Conservation (phyloP, 1,140 invertebrate species). For the Diuraphis noxia region DNA sequence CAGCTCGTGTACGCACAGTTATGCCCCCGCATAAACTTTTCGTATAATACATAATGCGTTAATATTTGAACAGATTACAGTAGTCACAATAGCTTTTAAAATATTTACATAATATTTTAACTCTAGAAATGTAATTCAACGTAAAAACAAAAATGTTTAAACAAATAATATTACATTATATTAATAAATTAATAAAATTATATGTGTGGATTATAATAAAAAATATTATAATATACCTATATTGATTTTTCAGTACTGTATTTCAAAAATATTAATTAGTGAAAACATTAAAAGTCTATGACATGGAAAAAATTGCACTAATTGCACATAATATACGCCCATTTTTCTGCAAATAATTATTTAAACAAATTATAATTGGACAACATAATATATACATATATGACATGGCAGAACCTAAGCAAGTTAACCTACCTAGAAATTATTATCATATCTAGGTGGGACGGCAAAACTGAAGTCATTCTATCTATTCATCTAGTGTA, state of each 20-base stretch:
- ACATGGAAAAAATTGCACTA: background rate
- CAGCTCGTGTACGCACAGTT: background rate
- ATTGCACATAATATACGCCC: background rate
- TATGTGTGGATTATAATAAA: no score
- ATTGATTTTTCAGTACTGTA: no score
- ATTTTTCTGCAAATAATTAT: background rate
- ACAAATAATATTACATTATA: background rate
- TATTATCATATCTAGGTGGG: background rate
- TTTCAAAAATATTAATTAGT: background rate
- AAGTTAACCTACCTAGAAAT: background rate
- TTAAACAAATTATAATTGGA: background rate
- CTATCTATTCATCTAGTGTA: background rate
- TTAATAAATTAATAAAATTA: background rate
- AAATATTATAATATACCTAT: no score
- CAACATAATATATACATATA: no score
- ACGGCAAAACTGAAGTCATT: background rate
- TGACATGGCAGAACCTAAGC: background rate
- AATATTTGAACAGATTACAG: background rate
- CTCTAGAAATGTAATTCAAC: background rate
- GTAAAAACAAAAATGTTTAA: background rate
- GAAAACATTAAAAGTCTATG: background rate
- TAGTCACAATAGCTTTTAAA: background rate
- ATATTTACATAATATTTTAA: background rate
- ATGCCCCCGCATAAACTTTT: background rate
- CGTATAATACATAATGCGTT: background rate